These are phyloP conservation scores for Chiloscyllium punctatum DNA, from an alignment of 2,797 vertebrate species.

Conservation along the genomic window DNA sequence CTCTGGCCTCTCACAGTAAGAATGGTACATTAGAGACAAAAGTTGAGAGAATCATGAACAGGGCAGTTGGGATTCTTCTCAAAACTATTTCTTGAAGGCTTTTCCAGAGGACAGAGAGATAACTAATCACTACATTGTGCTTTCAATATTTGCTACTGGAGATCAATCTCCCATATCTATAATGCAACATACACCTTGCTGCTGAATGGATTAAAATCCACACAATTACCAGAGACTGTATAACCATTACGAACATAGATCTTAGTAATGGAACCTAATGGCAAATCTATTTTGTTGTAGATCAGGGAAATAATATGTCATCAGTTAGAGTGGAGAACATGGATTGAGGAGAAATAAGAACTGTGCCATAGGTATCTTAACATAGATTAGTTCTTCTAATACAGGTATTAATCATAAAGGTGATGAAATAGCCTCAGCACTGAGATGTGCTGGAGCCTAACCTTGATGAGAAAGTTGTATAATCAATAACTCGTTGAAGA, in stretches of 20 bases:
- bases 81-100: neutral
- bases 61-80: neutral
- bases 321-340: neutral
- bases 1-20: neutral
- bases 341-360: neutral
- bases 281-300: constrained; percentile 22
- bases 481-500: neutral
- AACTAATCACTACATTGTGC: neutral
- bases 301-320: neutral
- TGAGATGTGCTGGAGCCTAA: neutral
- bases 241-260: neutral
- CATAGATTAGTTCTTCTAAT: neutral
- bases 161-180: neutral
- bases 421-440: neutral
- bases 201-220: neutral
- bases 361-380: neutral
- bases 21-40: neutral
- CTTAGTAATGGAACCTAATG: constrained; percentile 21
- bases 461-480: neutral
- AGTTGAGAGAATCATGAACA: neutral
- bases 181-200: neutral
- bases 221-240: neutral
- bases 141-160: neutral
- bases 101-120: neutral
- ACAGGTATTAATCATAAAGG: neutral